Evolutionary conservation across 2,888 invertebrate genomes (phyloP).

Genomic region (Pheosia gnoma): DNA sequence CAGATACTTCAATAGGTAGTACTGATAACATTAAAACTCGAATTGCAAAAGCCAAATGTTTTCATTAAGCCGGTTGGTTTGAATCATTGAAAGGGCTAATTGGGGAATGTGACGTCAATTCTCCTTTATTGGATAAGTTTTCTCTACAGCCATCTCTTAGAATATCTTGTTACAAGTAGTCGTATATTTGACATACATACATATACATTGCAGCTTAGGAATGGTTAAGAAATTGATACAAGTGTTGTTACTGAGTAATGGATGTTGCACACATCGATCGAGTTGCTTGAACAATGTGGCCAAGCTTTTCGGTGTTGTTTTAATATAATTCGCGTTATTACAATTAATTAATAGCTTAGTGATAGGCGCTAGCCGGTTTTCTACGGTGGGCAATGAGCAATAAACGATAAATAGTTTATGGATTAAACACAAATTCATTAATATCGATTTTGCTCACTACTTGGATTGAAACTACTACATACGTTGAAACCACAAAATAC

Average conservation of each 20-base stretch:
- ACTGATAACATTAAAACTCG: neutral
- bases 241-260: neutral
- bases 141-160: slow-evolving; percentile 1
- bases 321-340: slow-evolving; percentile 48
- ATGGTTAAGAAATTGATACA: neutral
- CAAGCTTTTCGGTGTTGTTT: slow-evolving; percentile 37
- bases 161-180: neutral
- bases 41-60: slow-evolving; percentile 20
- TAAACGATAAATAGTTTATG: slow-evolving; percentile 41
- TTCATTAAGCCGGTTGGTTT: slow-evolving; percentile 33
- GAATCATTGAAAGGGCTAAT: slow-evolving; percentile 36
- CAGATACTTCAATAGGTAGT: neutral
- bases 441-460: slow-evolving; percentile 38
- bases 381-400: slow-evolving; percentile 44
- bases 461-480: slow-evolving; percentile 2
- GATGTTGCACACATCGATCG: neutral
- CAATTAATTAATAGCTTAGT: slow-evolving; percentile 53
- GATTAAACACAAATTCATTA: slow-evolving; percentile 9
- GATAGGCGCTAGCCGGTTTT: slow-evolving; percentile 39
- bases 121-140: slow-evolving; percentile 35
- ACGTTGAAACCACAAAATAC: no score
- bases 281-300: neutral
- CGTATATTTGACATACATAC: neutral
- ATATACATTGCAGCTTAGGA: neutral
- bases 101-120: slow-evolving; percentile 25